Conservation (phyloP, 2,113 vertebrate genomes). For the Oreochromis tanganicae region DNA sequence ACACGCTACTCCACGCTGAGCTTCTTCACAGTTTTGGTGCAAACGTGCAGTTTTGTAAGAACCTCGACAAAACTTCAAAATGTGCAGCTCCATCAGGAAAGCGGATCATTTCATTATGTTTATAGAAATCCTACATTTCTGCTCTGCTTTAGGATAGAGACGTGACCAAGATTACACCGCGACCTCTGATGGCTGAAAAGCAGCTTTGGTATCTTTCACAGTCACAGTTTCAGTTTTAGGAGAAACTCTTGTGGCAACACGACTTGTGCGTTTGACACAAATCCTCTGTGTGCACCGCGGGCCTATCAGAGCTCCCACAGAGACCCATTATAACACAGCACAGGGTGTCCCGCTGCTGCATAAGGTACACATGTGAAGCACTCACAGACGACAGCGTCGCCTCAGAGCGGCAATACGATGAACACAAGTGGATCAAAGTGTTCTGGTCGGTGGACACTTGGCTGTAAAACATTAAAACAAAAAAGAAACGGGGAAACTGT, state of each 20-base stretch:
- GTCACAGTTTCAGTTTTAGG: background rate
- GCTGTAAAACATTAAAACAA: background rate
- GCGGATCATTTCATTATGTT: no score
- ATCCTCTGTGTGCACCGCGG: fast-evolving
- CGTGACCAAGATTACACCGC: no score
- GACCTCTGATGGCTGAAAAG: background rate
- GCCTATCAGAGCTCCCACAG: background rate
- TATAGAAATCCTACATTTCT: no score
- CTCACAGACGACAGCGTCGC: background rate
- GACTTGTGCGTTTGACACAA: background rate
- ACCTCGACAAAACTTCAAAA: background rate
- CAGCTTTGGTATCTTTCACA: background rate
- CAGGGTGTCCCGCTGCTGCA: background rate
- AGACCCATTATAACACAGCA: background rate
- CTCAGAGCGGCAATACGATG: background rate
- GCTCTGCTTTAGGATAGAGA: background rate
- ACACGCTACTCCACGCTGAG: fast-evolving
- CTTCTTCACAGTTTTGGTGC: background rate
- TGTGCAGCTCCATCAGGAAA: no score
- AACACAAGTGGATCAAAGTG: background rate
- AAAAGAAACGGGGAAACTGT: background rate
- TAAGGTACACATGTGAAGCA: background rate
- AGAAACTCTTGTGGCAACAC: background rate
- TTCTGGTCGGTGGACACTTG: background rate
- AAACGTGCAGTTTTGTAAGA: background rate